Conservation (phyloP, 2,888 invertebrate species). For the Diachrysia chrysitis region DNA sequence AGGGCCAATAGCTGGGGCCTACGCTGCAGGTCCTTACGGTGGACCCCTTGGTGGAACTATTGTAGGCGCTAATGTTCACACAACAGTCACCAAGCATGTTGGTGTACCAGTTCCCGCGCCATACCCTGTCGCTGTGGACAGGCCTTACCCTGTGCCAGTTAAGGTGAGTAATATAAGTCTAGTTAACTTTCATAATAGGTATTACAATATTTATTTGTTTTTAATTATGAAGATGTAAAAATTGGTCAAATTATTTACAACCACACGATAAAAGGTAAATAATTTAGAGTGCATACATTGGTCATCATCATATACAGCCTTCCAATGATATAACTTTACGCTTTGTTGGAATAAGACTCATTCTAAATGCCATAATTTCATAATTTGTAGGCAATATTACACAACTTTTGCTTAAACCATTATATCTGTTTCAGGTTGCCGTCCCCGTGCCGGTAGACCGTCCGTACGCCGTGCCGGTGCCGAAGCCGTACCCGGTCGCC, state of each 20-base stretch:
- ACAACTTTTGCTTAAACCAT: not conserved
- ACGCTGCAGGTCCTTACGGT: constrained; percentile 22
- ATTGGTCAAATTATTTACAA: no score
- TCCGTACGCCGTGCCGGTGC: constrained; percentile 86
- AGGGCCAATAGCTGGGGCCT: constrained; percentile 35
- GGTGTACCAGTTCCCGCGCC: constrained; percentile 86
- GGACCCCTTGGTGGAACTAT: constrained; percentile 63
- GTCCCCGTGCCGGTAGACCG: constrained; percentile 86
- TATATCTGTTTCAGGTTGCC: constrained; percentile 74
- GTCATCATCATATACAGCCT: no score
- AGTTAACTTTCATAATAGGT: no score
- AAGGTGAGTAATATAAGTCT: constrained; percentile 67
- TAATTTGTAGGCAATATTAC: no score
- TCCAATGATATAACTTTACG: no score
- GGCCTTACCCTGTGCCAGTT: constrained; percentile 83
- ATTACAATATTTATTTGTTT: no score
- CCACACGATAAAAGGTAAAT: no score
- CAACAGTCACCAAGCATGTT: constrained; percentile 85
- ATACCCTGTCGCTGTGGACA: constrained; percentile 84
- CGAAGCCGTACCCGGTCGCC: constrained; percentile 85
- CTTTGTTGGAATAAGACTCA: no score
- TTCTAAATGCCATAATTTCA: no score
- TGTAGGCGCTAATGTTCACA: constrained; percentile 85
- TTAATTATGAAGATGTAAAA: no score
- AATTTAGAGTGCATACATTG: no score